Evolutionary conservation across 2,888 invertebrate species (phyloP).

Genomic region (Scaptomyza caliginosa): DNA sequence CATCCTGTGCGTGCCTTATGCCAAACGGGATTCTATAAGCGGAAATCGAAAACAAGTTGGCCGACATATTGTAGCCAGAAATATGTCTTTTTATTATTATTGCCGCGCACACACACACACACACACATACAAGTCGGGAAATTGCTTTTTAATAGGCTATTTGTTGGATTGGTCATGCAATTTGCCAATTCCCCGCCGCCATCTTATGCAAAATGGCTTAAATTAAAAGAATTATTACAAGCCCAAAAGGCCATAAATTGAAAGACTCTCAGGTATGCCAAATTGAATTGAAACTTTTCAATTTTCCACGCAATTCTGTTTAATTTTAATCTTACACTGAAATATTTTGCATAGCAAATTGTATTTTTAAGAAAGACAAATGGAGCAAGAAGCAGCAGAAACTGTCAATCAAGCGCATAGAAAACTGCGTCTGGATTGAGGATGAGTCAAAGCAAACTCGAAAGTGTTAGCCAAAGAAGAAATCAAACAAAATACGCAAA

Average conservation of each 20-base stretch:
- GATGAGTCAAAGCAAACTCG: constrained; percentile 5
- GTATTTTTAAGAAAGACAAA: no score
- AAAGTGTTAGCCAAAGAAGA: constrained; percentile 4
- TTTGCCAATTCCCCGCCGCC: constrained; percentile 41
- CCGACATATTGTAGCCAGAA: constrained; percentile 52
- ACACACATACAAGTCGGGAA: constrained; percentile 28
- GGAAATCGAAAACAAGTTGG: constrained; percentile 78
- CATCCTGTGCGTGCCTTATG: constrained; percentile 27
- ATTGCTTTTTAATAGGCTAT: constrained; percentile 59
- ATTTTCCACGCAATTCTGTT: neutral
- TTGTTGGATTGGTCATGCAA: constrained; percentile 29
- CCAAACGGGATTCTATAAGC: constrained; percentile 24
- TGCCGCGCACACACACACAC: neutral
- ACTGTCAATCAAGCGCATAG: constrained; percentile 42
- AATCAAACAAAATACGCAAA: constrained; percentile 3
- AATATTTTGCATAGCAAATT: no score
- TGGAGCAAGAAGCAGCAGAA: neutral
- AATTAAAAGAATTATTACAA: constrained; percentile 33
- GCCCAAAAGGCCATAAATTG: constrained; percentile 22
- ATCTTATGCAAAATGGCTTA: constrained; percentile 33
- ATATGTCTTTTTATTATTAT: constrained; percentile 25
- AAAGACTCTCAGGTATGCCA: constrained; percentile 1
- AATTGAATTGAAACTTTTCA: constrained; percentile 2
- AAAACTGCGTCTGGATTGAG: constrained; percentile 4
- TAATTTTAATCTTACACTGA: constrained; percentile 1